Base-by-base conservation (phyloP, 2,797 vertebrate genomes). In the Bradypus variegatus region DNA sequence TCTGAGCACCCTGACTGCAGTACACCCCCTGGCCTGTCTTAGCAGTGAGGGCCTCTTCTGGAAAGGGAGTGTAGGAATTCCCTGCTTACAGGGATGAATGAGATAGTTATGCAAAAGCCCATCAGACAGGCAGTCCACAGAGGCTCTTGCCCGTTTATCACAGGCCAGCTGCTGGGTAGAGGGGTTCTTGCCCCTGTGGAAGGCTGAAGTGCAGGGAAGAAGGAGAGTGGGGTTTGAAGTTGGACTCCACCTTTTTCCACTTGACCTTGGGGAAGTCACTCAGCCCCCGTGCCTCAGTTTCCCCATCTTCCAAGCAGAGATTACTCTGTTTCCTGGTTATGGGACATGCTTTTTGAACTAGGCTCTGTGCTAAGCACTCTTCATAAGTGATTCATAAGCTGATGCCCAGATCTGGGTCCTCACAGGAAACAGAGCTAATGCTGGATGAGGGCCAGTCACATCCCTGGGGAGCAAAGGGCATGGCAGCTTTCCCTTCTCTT, bases 101-200 rank as follows among this genome's bases (percentile, higher is more conserved):
- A 88, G 55, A 73, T 48, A 4, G 0, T 13, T 8, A 25, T 2
- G 2, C 36, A 33, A 5, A 8, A 76, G 10, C 41, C 29, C 1
- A 1, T 31, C 0, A 25, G 4, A 5, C 65, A 25, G 16, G 6
- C 15, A 7, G 25, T 1, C 2, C 41, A 2, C 0, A 4, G 36
- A 1, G 25, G 53, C 4, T 11, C 41, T 58, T 1, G 0, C 1
- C n/a, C 3, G 1, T 4, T 5, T 23, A 19, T 60, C 4, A n/a
- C 1, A 5, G 38, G 88, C 9, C 2, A 29, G 25, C 11, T 3
- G n/a, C 60, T 25, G 31, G 60, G 13, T 3, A 4, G 55, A 29
- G 21, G 64, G 23, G 55, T 27, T 19, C 18, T 36, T 6, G 36
- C 41, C 27, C 6, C 53, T 29, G 8, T 1, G 1, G 53, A 38